Base-by-base conservation (phyloP, 2,888 invertebrate species). In the Adela reaumurella region DNA sequence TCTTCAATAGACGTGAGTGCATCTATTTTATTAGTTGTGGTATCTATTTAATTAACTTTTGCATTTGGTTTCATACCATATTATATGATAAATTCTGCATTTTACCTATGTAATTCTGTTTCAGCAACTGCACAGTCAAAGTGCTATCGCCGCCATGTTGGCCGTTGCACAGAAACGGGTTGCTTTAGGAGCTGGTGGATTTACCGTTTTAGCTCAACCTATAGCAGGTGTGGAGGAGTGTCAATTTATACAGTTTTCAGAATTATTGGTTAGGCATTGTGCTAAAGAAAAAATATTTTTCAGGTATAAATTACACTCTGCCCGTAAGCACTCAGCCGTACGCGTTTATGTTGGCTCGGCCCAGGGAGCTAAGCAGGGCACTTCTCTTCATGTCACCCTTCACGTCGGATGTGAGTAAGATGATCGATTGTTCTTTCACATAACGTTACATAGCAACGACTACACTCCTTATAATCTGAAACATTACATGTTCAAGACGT, bases 301-400 rank as follows among this genome's bases (percentile, higher is more conserved):
- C 59, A 65, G 70, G 81, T 3, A 83, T 92, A 41, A 92, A 93
- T 67, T 94, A 90, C 62, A 93, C 94, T 0, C 70, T 79, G 19
- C 84, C 92, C 0, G 83, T 94, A 46, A 91, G 89, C 60, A 83
- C 87, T 1, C 92, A 94, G 62, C 81, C 87, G 0, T 92, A 94
- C 59, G 83, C 88, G 0, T 89, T 94, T 62, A 74, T 95, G 54
- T 85, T 89, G 1, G 84, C 91, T 0, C 83, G 90, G 19, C 94
- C 94, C 0, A 80, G 85, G 53, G 90, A 91, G 62, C 78, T 94
- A 16, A 92, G 92, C 55, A 81, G 94, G 55, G 92, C 90, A 0
- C 74, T 94, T 53, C 71, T 94, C 10, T 95, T 95, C 60, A 84
- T 92, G 46, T 86, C 91, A 5, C 95, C 95, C 0, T 95, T 93